Percentiles rank a stretch among this genome's conserved stretches.
Evolutionary conservation across 35 echinoderm and acorn worm species (phyloP).

Genomic region (Strongylocentrotus purpuratus): DNA sequence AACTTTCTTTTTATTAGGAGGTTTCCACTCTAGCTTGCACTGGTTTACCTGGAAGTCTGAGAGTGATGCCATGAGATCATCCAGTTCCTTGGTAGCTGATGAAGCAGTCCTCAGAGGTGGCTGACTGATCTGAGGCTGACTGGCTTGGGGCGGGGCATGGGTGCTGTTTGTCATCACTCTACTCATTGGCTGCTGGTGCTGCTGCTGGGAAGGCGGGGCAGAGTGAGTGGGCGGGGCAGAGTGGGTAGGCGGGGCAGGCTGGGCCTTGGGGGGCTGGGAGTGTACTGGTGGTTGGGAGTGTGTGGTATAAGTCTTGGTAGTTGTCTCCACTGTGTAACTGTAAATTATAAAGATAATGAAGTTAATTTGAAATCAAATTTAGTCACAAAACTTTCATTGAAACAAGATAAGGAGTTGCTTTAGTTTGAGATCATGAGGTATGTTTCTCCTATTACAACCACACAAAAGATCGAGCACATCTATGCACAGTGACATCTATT

Average conservation of each 20-base stretch:
- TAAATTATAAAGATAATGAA: not conserved
- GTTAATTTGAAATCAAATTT: no score
- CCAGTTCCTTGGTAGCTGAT: conserved; percentile 93
- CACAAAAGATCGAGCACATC: no score
- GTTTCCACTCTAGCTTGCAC: no score
- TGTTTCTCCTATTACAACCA: no score
- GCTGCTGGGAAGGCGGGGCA: not conserved
- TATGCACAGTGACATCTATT: no score
- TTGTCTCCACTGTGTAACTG: conserved; percentile 26
- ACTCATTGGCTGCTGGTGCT: not conserved
- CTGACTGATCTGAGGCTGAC: conserved; percentile 74
- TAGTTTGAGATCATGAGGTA: no score
- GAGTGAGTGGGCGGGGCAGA: no score
- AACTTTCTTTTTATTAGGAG: no score
- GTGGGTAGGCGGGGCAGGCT: not conserved
- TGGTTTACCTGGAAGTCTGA: conserved; percentile 93
- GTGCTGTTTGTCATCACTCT: conserved; percentile 26
- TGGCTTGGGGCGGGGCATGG: conserved; percentile 4
- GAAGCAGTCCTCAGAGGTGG: conserved; percentile 86
- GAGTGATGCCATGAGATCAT: conserved; percentile 97
- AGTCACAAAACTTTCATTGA: no score
- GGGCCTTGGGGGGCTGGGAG: not conserved
- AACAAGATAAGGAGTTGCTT: no score
- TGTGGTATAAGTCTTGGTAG: not conserved
- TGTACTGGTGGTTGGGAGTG: not conserved